phyloP scores from a whole-genome alignment of 2,888 invertebrate species.

The Hemithea aestivaria region DNA sequence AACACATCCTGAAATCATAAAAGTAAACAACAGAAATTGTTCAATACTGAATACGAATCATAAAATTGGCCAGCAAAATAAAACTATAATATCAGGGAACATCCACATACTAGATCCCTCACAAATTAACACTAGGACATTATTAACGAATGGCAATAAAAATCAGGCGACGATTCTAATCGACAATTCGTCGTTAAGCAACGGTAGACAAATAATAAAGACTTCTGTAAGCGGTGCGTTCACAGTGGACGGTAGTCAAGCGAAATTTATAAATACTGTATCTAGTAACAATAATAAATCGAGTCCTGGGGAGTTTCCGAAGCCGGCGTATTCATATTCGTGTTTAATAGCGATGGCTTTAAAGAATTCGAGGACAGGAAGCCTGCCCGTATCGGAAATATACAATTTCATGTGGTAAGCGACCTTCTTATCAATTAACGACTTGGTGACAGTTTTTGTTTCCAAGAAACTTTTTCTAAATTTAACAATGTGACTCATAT shows the following conservation, averaged over 20 bases:
- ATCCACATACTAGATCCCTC: slow-evolving; percentile 75
- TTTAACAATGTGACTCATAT: slow-evolving; percentile 19
- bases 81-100: slow-evolving; percentile 76
- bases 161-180: slow-evolving; percentile 72
- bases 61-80: slow-evolving; percentile 61
- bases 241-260: slow-evolving; percentile 61
- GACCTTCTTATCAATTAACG: slow-evolving; percentile 28
- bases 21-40: slow-evolving; percentile 69
- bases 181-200: slow-evolving; percentile 69
- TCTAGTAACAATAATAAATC: slow-evolving; percentile 46
- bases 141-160: slow-evolving; percentile 69
- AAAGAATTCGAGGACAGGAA: slow-evolving; percentile 96
- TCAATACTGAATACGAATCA: slow-evolving; percentile 70
- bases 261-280: slow-evolving; percentile 58
- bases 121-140: slow-evolving; percentile 65
- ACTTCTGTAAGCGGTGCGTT: slow-evolving; percentile 64
- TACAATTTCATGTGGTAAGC: slow-evolving; percentile 98
- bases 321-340: slow-evolving; percentile 98
- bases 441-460: slow-evolving; percentile 28
- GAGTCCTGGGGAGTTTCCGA: slow-evolving; percentile 86
- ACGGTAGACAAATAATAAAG: slow-evolving; percentile 72
- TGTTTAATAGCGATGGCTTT: slow-evolving; percentile 98
- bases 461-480: slow-evolving; percentile 85
- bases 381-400: slow-evolving; percentile 98
- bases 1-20: slow-evolving; percentile 63